Conservation (phyloP, 2,797 vertebrate species). For the Psittacula derbiana region DNA sequence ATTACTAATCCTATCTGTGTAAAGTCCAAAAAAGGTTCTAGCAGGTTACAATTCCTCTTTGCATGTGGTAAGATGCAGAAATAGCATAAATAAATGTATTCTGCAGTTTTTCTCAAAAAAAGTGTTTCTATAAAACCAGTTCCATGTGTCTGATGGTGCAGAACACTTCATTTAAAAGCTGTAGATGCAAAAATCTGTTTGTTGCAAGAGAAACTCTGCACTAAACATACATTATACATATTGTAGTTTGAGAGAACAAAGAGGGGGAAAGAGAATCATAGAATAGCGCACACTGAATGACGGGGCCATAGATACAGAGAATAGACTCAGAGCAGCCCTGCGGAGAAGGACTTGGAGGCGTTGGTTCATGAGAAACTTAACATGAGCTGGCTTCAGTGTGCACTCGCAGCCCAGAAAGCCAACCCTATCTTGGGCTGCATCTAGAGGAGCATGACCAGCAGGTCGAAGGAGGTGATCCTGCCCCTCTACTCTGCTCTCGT, state of each 20-base stretch:
- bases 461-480: no score
- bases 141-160: neutral
- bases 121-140: neutral
- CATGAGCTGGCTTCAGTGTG: no score
- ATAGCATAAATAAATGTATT: neutral
- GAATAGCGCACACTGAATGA: no score
- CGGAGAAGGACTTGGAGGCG: no score
- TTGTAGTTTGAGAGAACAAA: neutral
- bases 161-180: neutral
- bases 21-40: neutral
- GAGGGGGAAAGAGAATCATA: no score
- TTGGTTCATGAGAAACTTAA: no score
- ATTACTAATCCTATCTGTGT: neutral
- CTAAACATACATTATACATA: neutral
- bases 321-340: no score
- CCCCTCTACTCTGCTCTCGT: no score
- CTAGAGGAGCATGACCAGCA: no score
- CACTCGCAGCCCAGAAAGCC: no score
- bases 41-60: neutral
- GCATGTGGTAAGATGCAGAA: neutral
- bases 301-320: no score
- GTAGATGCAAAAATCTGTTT: neutral
- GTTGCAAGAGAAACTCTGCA: neutral
- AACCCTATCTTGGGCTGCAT: no score
- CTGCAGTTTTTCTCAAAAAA: neutral